Base-by-base conservation (phyloP, 1,140 invertebrate species). In the Thaumetopoea pityocampa region DNA sequence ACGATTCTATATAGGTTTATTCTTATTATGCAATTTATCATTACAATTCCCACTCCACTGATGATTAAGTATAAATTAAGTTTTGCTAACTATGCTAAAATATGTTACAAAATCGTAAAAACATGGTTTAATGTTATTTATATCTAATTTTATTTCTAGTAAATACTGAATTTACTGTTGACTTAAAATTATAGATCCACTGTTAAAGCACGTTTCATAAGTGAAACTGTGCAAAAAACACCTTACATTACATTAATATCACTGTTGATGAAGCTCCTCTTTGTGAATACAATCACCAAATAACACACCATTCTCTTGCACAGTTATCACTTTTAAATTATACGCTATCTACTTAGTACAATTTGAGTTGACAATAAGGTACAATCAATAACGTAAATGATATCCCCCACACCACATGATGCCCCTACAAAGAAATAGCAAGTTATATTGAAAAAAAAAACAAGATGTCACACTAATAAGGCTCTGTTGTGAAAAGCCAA, bases 101-200 rank as follows among this genome's bases (percentile, higher is more conserved):
- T 72, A 76, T 67, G 63, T 73, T 79, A 73, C 63, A 79, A 80
- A 81, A 76, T 67, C 60, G 71, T 79, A 80, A 78, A 56, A 57
- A 63, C 47, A 52, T 54, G 42, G 45, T 46, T 59, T 51, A 77
- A 77, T 65, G 67, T 71, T 56, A 60, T 56, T 64, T 67, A 69
- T 59, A 73, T 61, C 64, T 83, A 72, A 72, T 51, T 71, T 63
- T 73, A 79, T 62, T 68, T 64, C 65, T 81, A 83, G 52, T 54
- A 79, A 77, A 79, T 74, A 79, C 66, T 78, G 76, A 78, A 56
- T 57, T 68, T 61, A 64, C 55, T 59, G 61, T 52, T 70, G 60
- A 71, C 66, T 69, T 65, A 72, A 46, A 61, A 45, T 53, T 59
- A 62, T 54, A 71, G 59, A 62, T 62, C 42, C 46, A 54, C 49